These are phyloP conservation scores for Dolichallabes microphthalmus DNA, from an alignment of 2,113 vertebrate species.

Conservation along the genomic window DNA sequence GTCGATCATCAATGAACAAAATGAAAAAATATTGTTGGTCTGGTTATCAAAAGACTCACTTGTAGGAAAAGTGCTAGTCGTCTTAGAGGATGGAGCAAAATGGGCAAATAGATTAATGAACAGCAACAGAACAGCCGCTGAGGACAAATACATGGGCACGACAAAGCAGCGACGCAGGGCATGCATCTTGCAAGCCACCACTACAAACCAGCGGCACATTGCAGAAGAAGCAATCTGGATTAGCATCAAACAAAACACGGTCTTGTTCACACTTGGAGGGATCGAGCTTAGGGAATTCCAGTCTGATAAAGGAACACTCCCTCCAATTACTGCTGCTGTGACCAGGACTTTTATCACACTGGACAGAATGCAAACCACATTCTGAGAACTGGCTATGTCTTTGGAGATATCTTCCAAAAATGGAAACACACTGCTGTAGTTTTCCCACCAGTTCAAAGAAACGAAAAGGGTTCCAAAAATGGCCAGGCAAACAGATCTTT, in stretches of 20 bases:
- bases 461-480: constrained; percentile 41
- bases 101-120: constrained; percentile 49
- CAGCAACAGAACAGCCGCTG: constrained; percentile 57
- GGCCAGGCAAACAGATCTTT: constrained; percentile 26
- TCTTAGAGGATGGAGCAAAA: constrained; percentile 32
- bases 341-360: constrained; percentile 42
- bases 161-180: constrained; percentile 65
- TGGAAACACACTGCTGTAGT: constrained; percentile 42
- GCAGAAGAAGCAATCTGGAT: constrained; percentile 67
- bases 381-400: constrained; percentile 41
- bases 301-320: constrained; percentile 1
- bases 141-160: constrained; percentile 66
- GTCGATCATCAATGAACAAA: constrained; percentile 49
- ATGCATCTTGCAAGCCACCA: constrained; percentile 74
- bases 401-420: constrained; percentile 39
- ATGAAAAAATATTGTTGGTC: not conserved
- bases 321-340: constrained; percentile 37
- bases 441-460: constrained; percentile 57
- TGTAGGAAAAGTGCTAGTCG: constrained; percentile 29
- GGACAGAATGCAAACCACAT: constrained; percentile 49
- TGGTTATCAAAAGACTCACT: not conserved
- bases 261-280: constrained; percentile 21
- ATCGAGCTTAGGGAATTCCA: constrained; percentile 34
- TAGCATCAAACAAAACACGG: constrained; percentile 54
- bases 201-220: constrained; percentile 68